phyloP scores from a whole-genome alignment of 2,797 vertebrate genomes.

The Malurus splendens region DNA sequence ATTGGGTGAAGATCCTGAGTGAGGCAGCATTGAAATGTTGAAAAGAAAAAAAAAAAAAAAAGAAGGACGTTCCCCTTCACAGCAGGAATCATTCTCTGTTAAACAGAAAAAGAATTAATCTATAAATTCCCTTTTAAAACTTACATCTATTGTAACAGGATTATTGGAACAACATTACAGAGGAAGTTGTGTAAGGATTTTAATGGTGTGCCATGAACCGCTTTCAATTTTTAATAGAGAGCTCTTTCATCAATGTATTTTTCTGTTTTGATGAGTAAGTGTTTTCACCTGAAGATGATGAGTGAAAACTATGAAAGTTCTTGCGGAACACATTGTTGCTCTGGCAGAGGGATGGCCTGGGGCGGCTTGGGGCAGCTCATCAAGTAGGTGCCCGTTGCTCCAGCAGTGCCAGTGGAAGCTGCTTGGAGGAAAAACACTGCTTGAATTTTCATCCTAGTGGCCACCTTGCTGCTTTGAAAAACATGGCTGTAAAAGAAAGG shows the following conservation, averaged over 20 bases:
- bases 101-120: not conserved
- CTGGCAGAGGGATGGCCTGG: not conserved
- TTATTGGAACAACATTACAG: not conserved
- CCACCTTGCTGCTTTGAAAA: not conserved
- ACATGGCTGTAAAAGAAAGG: not conserved
- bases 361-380: rapidly evolving
- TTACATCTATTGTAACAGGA: not conserved
- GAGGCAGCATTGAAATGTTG: not conserved
- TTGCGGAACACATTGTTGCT: rapidly evolving
- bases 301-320: not conserved
- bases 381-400: not conserved
- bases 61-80: not conserved
- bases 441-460: not conserved
- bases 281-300: not conserved
- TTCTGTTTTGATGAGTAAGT: conserved; percentile 11
- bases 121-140: not conserved
- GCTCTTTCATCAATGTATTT: conserved; percentile 13
- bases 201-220: not conserved
- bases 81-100: not conserved
- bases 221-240: not conserved
- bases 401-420: not conserved
- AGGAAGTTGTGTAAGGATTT: not conserved
- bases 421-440: not conserved
- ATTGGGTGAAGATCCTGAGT: not conserved
- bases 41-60: not conserved